phyloP scores from a whole-genome alignment of 2,113 vertebrate genomes.

The Rhea pennata region DNA sequence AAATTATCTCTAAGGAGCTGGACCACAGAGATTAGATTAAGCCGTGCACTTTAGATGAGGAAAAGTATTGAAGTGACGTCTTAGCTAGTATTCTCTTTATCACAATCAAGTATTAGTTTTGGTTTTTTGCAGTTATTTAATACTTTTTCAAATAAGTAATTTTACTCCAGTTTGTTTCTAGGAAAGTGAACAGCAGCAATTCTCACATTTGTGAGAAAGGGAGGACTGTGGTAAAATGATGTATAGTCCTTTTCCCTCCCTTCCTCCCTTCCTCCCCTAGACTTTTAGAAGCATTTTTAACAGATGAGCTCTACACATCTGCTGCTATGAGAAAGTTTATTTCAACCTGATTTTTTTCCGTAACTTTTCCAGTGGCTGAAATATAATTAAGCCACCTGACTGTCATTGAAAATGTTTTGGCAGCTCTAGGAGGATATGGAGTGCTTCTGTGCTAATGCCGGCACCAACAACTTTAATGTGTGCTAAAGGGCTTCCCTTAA shows the following conservation, averaged over 20 bases:
- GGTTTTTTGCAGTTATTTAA: neutral
- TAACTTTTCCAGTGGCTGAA: constrained; percentile 48
- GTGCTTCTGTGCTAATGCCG: constrained; percentile 61
- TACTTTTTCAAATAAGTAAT: neutral
- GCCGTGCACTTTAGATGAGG: neutral
- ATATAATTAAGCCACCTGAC: constrained; percentile 67
- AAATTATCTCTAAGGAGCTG: neutral
- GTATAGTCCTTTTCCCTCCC: neutral
- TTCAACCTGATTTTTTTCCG: constrained; percentile 47
- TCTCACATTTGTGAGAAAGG: neutral
- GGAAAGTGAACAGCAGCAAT: neutral
- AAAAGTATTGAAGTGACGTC: neutral
- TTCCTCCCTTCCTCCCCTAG: neutral
- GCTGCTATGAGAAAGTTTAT: constrained; percentile 61
- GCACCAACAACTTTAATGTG: constrained; percentile 45
- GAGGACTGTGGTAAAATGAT: neutral
- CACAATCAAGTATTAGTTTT: neutral
- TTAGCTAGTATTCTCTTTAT: neutral
- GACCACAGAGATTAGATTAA: neutral
- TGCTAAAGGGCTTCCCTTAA: constrained; percentile 68
- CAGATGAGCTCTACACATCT: constrained; percentile 57
- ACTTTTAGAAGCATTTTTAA: constrained; percentile 6
- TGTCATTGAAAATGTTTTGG: constrained; percentile 59
- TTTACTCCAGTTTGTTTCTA: neutral
- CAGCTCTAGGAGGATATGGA: constrained; percentile 66